These are phyloP conservation scores for Parnassius apollo DNA, from an alignment of 2,888 invertebrate genomes.

Conservation along the genomic window DNA sequence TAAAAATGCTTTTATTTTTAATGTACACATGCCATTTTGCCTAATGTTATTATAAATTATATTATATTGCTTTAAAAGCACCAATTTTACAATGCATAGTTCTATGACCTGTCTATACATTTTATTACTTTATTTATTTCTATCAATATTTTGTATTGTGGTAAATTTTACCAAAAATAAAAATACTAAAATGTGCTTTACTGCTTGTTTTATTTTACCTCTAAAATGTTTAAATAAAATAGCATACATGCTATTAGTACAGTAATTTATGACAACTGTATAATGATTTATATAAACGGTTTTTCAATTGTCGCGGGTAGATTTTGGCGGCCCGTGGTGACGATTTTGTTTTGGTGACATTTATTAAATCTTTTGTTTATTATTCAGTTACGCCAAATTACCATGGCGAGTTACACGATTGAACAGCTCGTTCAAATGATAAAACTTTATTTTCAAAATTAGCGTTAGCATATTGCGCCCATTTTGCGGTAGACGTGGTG, in stretches of 20 bases:
- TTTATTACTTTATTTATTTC: slow-evolving; percentile 81
- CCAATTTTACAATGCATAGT: slow-evolving; percentile 80
- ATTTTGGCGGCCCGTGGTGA: too few species aligned
- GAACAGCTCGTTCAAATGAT: too few species aligned
- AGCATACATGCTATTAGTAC: not conserved
- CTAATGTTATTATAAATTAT: slow-evolving; percentile 81
- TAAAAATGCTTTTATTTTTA: slow-evolving; percentile 78
- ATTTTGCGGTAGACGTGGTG: too few species aligned
- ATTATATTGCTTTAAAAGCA: slow-evolving; percentile 81
- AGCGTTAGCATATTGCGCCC: too few species aligned
- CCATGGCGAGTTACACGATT: too few species aligned
- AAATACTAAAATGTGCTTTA: slow-evolving; percentile 81
- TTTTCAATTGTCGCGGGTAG: too few species aligned
- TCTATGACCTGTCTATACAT: slow-evolving; percentile 80
- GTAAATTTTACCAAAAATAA: slow-evolving; percentile 82
- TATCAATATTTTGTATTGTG: slow-evolving; percentile 80
- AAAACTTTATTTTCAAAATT: too few species aligned
- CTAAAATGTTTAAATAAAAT: too few species aligned
- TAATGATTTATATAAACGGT: slow-evolving; percentile 2
- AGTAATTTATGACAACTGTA: not conserved
- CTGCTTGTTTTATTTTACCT: slow-evolving; percentile 55
- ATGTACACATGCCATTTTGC: slow-evolving; percentile 81
- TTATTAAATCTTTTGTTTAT: too few species aligned
- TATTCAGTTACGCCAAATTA: too few species aligned
- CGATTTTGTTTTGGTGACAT: too few species aligned